Evolutionary conservation across 2,113 vertebrate species (phyloP), one percentile per base, ranked within the genome.

Genomic region (Tauraco erythrolophus): DNA sequence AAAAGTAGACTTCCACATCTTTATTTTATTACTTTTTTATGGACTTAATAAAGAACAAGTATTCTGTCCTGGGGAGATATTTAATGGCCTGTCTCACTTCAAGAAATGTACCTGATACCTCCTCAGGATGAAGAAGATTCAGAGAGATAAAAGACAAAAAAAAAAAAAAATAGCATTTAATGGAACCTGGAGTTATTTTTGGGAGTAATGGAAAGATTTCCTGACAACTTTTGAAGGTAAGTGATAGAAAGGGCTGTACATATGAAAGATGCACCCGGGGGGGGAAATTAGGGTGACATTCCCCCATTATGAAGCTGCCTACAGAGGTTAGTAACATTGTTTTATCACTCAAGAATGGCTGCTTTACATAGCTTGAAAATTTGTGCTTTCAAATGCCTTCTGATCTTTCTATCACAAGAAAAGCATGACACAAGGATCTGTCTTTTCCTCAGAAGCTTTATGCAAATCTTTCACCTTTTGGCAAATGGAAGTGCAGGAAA

Each of bases 1-100:
- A 70, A 96, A 86, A 58, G 68, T 48, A 95, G 66, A 84, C 68
- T 84, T 96, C 78, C 80, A 96, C 68, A 79, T 91, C 56, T 89
- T 95, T 96, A 93, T 94, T 95, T 92, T 95, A 94, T 71, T 69
- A 87, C 66, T 45, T 76, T 95, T 96, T 87, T 85, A 95, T 84
- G 50, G 74, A 91, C 68, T 96, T 97, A 95, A 96, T 92, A 97
- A 93, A 94, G 76, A 96, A 89, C 54, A 91, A 76, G 27, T 87
- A 94, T 92, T 95, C 71, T 90, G 33, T 93, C 84, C 92, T 56
- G 51, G 82, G 66, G 85, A 90, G 56, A 94, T 92, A 97, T 75
- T 96, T 96, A 96, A 93, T 87, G 45, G 33, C 24, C 46, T 90
- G 30, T 84, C 74, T 96, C 57, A 95, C 35, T 91, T 95, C 85